Evolutionary conservation across 2,113 vertebrate genomes (phyloP), one percentile per base, ranked within the genome.

Genomic region (Egretta garzetta): DNA sequence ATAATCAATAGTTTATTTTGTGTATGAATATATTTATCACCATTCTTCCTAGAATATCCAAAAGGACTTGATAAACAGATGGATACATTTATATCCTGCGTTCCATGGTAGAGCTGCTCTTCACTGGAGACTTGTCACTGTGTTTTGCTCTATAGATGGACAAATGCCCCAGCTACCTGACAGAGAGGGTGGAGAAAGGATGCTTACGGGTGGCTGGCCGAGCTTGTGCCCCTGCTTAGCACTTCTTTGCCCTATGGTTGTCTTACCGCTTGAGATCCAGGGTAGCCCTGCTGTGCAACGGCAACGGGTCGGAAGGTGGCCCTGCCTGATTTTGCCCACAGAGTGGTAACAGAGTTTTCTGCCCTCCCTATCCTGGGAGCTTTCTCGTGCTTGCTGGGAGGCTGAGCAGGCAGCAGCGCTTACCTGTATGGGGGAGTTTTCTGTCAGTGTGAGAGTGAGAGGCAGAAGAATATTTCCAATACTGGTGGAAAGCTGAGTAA

Each of bases 1-100:
- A n/a, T 71, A 83, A 93, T 77, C 66, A 86, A 76, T 80, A 95
- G 73, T 82, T 96, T 91, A 76, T 96, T 84, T 79, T 91, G 56
- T 26, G 3, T 67, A 56, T 89, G 50, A 93, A 94, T 93, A 59
- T 72, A 85, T 93, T 87, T 75, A 35, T 91, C 43, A 62, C 41
- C 14, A 14, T 88, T 91, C 62, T 82, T 88, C 27, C 39, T 73
- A 33, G 62, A 91, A 49, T 74, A 71, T 66, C 74, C 13, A 20
- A 62, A 85, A 50, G 28, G 33, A 85, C 74, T 85, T 71, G 33
- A 56, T 66, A 82, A 79, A 23, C 37, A 74, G 37, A 52, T 41
- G n/a, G 3, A 6, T 80, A 16, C 23, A 19, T 79, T 87, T 77
- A 47, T 37, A 35, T 68, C 21, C 33, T 26, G 5, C 66, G 12